A percentile compares a stretch with the other conserved stretches of the same genome.
Conservation (phyloP, 1,140 invertebrate genomes). For the Conus betulinus region DNA sequence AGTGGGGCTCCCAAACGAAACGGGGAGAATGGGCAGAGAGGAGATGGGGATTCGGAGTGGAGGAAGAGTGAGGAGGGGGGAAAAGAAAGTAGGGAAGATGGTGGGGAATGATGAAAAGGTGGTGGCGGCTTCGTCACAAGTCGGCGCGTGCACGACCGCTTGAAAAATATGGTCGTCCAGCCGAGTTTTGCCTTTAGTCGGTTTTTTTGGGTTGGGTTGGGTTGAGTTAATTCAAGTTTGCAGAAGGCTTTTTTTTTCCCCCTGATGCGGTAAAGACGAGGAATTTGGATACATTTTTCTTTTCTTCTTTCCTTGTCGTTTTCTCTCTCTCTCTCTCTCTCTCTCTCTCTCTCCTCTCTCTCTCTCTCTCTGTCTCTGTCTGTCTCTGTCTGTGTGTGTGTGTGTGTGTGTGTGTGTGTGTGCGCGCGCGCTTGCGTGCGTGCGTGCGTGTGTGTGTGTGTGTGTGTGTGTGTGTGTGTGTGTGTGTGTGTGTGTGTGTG, state of each 20-base stretch:
- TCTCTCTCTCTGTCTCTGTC: conserved; percentile 24
- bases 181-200: too few relatives aligned
- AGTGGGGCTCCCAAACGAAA: too few relatives aligned
- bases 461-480: neutral
- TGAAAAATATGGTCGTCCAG: too few relatives aligned
- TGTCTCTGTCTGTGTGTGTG: conserved; percentile 30
- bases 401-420: neutral
- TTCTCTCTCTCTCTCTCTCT: neutral
- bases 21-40: neutral
- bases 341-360: neutral
- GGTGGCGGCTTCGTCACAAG: too few relatives aligned
- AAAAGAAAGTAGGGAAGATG: too few relatives aligned
- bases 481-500: neutral
- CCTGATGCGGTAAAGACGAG: too few relatives aligned
- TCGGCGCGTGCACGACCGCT: too few relatives aligned
- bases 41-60: neutral
- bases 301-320: neutral
- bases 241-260: neutral
- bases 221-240: too few relatives aligned
- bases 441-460: neutral
- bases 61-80: too few relatives aligned
- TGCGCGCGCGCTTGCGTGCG: neutral
- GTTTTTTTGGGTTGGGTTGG: too few relatives aligned
- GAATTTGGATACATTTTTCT: too few relatives aligned
- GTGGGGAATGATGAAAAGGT: too few relatives aligned